Evolutionary conservation across 2,797 vertebrate species (phyloP).

Genomic region (Knipowitschia caucasica): DNA sequence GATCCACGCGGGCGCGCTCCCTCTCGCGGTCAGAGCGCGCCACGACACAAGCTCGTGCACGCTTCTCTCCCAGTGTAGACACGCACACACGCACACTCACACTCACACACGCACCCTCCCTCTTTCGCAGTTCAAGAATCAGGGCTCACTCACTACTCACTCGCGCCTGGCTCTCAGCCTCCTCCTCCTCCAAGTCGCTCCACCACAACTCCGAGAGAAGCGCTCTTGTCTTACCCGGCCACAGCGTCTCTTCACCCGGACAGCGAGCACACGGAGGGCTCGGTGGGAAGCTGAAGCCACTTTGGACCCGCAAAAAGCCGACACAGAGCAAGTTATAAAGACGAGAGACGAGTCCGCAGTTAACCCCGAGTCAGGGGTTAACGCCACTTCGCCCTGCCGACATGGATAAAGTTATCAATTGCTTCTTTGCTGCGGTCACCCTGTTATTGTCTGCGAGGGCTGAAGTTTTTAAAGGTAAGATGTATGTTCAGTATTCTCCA

Average conservation of each 20-base stretch:
- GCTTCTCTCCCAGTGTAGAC: constrained; percentile 40
- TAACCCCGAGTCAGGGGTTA: constrained; percentile 69
- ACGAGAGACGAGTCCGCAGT: constrained; percentile 47
- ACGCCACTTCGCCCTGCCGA: constrained; percentile 58
- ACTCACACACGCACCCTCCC: constrained; percentile 53
- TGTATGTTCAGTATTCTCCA: constrained; percentile 10
- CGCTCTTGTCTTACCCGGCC: constrained; percentile 39
- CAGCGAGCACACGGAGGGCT: constrained; percentile 26
- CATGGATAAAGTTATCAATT: constrained; percentile 82
- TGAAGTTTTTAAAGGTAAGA: constrained; percentile 82
- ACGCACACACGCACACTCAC: constrained; percentile 40
- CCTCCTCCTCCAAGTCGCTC: constrained; percentile 68
- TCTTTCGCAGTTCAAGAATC: constrained; percentile 68
- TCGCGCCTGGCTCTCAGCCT: constrained; percentile 22
- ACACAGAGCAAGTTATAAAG: constrained; percentile 43
- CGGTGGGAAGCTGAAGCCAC: constrained; percentile 29
- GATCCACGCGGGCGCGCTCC: constrained; percentile 33
- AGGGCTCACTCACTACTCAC: constrained; percentile 57
- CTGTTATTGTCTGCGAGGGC: constrained; percentile 69
- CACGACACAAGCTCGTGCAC: constrained; percentile 19
- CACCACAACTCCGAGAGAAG: constrained; percentile 39
- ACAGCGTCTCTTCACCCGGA: constrained; percentile 28
- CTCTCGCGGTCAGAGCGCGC: constrained; percentile 64
- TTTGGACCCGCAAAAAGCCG: constrained; percentile 21
- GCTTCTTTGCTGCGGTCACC: constrained; percentile 68